Base-by-base conservation (phyloP, 1,140 invertebrate genomes). In the Camponotus vicinus region DNA sequence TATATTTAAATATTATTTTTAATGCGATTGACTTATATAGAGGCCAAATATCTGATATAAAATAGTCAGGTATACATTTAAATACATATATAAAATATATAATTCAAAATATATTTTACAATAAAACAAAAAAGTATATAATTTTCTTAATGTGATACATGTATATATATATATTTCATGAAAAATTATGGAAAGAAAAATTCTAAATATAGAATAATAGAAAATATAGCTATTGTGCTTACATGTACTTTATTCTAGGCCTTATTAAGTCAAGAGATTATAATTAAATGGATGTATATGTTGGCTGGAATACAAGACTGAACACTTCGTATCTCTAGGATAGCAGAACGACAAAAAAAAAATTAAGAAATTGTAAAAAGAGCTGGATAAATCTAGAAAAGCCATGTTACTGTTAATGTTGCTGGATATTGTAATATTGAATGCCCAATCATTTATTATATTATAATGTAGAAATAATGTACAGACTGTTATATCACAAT, bases 401-500 rank as follows among this genome's bases (percentile, higher is more conserved):
- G 87, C 87, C 34, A 90, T 91, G 42, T 83, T 82, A 57, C 79
- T 91, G 87, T 91, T 92, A 91, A 90, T 61, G 77, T 93, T 93
- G 82, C 67, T 89, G 77, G 82, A 90, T 88, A 89, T 78, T 67
- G 42, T 92, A 89, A 87, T 86, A 82, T 82, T 18, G 3, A 75
- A 90, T 89, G 78, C 76, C 82, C 70, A 88, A 90, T 90, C 79
- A 88, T 88, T 91, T 88, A 89, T 90, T 93, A 85, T 49, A 86
- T 91, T 85, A 91, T 90, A 91, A 82, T 84, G 89, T 92, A 92
- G 86, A 88, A 90, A 92, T 87, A 90, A 87, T 93, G 91, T 94
- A 93, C 91, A 93, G 87, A 94, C 77, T 86, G 89, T 92, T 93
- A 71, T 93, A 93, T 91, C 83, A 89, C 91, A 90, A 88, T 91